phyloP scores from a whole-genome alignment of 1,140 invertebrate genomes.

The Drosophila arizonae region DNA sequence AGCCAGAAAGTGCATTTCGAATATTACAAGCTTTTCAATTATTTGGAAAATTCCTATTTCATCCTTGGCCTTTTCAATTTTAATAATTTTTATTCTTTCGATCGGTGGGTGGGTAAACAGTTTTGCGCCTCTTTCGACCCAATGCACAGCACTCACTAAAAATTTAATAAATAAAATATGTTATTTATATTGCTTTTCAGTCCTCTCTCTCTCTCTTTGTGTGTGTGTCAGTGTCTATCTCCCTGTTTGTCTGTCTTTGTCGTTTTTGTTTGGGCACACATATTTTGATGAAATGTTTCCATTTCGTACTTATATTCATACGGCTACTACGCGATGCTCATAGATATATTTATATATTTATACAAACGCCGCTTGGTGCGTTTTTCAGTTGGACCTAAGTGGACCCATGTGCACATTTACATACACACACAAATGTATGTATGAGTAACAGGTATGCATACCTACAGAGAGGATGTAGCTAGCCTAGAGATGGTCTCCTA shows the following conservation, averaged over 20 bases:
- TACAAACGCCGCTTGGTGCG: conserved; percentile 2
- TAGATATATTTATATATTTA: not conserved
- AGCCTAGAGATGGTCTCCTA: conserved; percentile 43
- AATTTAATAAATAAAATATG: conserved; percentile 80
- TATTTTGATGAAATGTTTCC: conserved; percentile 76
- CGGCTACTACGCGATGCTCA: not conserved
- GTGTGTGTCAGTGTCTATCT: conserved; percentile 19
- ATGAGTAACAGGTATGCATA: conserved; percentile 3
- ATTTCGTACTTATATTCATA: conserved; percentile 51
- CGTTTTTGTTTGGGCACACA: conserved; percentile 62
- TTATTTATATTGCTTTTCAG: conserved; percentile 78
- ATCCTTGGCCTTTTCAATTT: conserved; percentile 20
- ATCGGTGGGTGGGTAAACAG: conserved; percentile 31
- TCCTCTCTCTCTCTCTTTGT: conserved; percentile 19
- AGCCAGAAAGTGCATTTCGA: conserved; percentile 68
- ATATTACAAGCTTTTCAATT: conserved; percentile 47
- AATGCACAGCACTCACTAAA: conserved; percentile 78
- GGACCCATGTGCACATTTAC: conserved; percentile 1
- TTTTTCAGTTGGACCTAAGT: conserved; percentile 24
- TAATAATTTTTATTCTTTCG: conserved; percentile 37
- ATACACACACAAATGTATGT: not conserved
- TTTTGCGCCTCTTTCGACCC: conserved; percentile 66
- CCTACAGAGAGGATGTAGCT: not conserved
- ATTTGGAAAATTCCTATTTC: conserved; percentile 49
- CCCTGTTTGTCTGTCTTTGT: conserved; percentile 56